Percentiles rank a stretch among this genome's conserved stretches.
These are phyloP conservation scores for Notarius quadriscutis DNA, from an alignment of 2,113 vertebrate genomes.

Conservation along the genomic window DNA sequence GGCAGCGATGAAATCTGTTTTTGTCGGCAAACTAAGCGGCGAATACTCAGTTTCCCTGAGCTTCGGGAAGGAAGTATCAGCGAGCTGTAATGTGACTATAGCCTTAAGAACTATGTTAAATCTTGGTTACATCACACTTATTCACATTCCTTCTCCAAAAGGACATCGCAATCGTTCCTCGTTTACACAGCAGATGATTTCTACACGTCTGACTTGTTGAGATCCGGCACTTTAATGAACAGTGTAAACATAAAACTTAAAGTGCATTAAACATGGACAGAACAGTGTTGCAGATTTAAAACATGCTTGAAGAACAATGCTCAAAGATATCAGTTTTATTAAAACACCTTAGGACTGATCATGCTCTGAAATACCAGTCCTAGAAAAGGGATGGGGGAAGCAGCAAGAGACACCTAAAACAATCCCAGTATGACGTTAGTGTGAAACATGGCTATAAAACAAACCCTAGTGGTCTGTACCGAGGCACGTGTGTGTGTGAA, in stretches of 20 bases:
- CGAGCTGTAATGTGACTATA: no score
- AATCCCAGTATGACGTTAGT: neutral
- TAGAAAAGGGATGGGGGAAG: neutral
- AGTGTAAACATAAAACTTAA: neutral
- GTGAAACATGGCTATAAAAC: neutral
- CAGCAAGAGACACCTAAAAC: neutral
- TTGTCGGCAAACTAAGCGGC: no score
- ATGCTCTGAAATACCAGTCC: constrained; percentile 26
- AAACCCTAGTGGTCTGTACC: neutral
- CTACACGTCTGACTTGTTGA: constrained; percentile 23
- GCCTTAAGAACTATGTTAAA: constrained; percentile 18
- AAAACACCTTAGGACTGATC: constrained; percentile 7
- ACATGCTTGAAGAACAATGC: neutral
- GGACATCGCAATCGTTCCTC: neutral
- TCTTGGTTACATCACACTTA: constrained; percentile 5
- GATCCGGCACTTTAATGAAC: constrained; percentile 38
- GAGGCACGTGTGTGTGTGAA: constrained; percentile 9
- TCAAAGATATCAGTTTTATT: neutral
- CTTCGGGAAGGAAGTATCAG: no score
- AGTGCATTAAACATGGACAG: neutral
- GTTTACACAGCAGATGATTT: constrained; percentile 1
- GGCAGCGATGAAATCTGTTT: no score
- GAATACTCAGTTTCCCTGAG: no score
- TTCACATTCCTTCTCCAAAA: neutral
- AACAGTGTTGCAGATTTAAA: neutral